Evolutionary conservation across 2,113 vertebrate genomes (phyloP), one percentile per base, ranked within the genome.

Genomic region (Campylomormyrus numenius): DNA sequence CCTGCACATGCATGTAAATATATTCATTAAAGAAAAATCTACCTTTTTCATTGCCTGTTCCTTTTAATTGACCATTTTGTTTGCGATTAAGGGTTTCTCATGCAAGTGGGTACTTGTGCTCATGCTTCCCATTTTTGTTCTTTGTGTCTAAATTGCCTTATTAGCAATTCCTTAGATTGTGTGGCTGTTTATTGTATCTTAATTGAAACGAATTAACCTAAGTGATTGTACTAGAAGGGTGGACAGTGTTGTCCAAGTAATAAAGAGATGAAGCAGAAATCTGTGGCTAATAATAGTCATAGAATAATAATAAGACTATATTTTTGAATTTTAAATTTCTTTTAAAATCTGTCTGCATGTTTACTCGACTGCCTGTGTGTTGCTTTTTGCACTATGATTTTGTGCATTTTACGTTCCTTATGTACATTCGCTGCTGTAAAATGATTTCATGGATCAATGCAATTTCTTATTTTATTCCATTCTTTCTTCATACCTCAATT

Each of bases 161-260:
- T 96, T 96, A 95, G 94, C 95, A 95, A 94, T 95, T 95, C 93
- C 94, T 95, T 95, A 92, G 93, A 93, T 49, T 93, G 91, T 93
- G 93, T 15, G 52, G 46, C 66, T 88, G 93, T 93, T 94, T 94
- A 94, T 94, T 93, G 94, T 93, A 91, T 95, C 91, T 92, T 95
- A 95, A 95, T 95, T 95, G 93, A 92, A 93, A 93, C 94, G 91
- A 95, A 95, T 96, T 95, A 95, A 95, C 92, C 94, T 93, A 94
- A 95, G 94, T 94, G 94, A 95, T 95, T 92, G 93, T 90, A 93
- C 93, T 95, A 94, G 92, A 92, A 93, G 93, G 77, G 89, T 91
- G 94, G 93, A 94, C 93, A 95, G 95, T 94, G 94, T 94, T 94
- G 94, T 93, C 94, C 94, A 94, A 93, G 91, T 91, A 50, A 48